Evolutionary conservation across 2,797 vertebrate species (phyloP), one percentile per base, ranked within the genome.

Genomic region (Lepilemur ruficaudatus): DNA sequence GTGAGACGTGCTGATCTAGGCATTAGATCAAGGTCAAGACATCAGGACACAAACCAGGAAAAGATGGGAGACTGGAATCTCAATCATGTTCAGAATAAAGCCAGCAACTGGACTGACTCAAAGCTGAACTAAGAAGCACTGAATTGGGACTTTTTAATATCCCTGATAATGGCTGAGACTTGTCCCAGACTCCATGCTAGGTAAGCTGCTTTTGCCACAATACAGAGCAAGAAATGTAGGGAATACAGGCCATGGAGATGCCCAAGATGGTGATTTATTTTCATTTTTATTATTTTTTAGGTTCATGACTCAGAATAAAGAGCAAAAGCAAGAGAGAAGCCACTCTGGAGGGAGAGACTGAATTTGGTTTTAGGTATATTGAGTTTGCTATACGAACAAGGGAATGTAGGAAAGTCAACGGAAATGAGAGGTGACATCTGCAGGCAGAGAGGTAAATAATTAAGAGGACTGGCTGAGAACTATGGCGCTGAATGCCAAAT

Each of bases 11-110:
- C 52, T 73, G 14, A 48, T 79, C 4, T 88, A 72, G 57, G 18
- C 30, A 52, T 88, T 63, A 91, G 91, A n/a, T 48, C 85, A 84
- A 91, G 48, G 65, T 96, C 90, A 84, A 93, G 67, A 95, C 67
- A 73, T 10, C 9, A 89, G 23, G 38, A 57, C 52, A 82, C 38
- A 13, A 91, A 89, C n/a, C 32, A 35, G 38, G 67, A 89, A 86
- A 35, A 75, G 46, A 38, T 15, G 41, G 14, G 67, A 78, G 59
- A 73, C 18, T 82, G 18, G 73, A 89, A 43, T 85, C 28, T 93
- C 61, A 92, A 75, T 93, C 61, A 92, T 70, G 46, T 70, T 94
- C 46, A 86, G 69, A 88, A 75, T 48, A 41, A 59, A 95, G 76
- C 30, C 50, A 96, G 73, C 55, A 65, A 89, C 32, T 82, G 35